Evolutionary conservation across 2,113 vertebrate species (phyloP).

Genomic region (Pimephales promelas): DNA sequence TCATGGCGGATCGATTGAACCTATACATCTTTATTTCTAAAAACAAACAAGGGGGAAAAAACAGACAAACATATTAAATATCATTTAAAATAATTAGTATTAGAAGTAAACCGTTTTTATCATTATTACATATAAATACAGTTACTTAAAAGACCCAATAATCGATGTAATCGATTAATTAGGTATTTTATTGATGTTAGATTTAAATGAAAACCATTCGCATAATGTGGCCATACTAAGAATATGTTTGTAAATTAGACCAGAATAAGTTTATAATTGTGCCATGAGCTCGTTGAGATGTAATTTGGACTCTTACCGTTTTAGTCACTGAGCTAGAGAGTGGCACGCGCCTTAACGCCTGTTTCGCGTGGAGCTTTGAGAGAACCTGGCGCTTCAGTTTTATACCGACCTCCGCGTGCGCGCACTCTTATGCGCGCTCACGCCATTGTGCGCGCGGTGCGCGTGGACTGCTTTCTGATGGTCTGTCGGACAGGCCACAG

Average conservation of each 20-base stretch:
- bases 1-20: conserved; percentile 75
- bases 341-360: conserved; percentile 66
- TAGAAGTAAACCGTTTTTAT: not conserved
- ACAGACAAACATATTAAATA: not conserved
- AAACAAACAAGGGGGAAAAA: not conserved
- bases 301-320: conserved; percentile 74
- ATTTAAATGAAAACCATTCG: not conserved
- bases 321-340: conserved; percentile 67
- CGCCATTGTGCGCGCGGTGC: conserved; percentile 6
- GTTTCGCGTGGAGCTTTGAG: conserved; percentile 73
- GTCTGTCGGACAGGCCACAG: not conserved
- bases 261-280: not conserved
- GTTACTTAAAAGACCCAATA: not conserved
- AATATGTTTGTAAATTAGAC: not conserved
- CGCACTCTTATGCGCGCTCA: conserved; percentile 49
- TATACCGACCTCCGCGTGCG: conserved; percentile 65
- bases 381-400: conserved; percentile 79
- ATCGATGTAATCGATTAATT: not conserved
- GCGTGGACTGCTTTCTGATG: not conserved
- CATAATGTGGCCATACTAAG: not conserved
- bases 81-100: not conserved
- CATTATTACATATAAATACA: not conserved
- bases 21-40: conserved; percentile 76
- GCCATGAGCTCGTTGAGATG: conserved; percentile 7
- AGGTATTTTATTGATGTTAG: not conserved